These are phyloP conservation scores for Trididemnum clinides DNA, from an alignment of 23 tunicate species.

Conservation along the genomic window DNA sequence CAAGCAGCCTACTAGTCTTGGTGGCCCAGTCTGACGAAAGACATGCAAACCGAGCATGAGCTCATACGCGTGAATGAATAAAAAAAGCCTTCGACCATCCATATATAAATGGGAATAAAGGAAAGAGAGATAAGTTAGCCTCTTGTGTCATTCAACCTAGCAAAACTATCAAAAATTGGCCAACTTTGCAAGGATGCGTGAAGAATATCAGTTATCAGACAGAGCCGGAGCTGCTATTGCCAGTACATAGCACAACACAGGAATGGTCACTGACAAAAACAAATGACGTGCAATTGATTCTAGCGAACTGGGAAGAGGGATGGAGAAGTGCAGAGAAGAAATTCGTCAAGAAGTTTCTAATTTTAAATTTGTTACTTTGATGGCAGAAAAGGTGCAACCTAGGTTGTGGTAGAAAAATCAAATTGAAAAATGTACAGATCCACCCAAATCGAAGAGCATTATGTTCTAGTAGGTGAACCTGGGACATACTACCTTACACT, in stretches of 20 bases:
- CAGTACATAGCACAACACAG: not conserved
- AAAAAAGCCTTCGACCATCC: no score
- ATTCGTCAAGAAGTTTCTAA: not conserved
- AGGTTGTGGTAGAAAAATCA: not conserved
- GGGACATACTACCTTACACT: not conserved
- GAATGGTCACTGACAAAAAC: not conserved
- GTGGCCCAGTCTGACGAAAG: no score
- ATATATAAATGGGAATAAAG: no score
- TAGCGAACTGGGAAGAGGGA: not conserved
- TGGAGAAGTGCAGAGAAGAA: not conserved
- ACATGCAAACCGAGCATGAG: no score
- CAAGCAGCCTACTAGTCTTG: no score
- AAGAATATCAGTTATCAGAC: not conserved
- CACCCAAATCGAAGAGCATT: not conserved
- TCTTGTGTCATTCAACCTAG: no score
- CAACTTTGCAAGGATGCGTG: not conserved
- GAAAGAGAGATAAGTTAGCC: no score
- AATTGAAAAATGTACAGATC: not conserved
- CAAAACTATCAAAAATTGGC: not conserved
- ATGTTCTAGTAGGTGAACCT: not conserved
- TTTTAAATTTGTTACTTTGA: not conserved
- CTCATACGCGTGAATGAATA: no score
- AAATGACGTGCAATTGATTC: not conserved
- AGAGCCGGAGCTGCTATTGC: not conserved
- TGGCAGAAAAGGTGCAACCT: not conserved